Evolutionary conservation across 2,888 invertebrate species (phyloP).

Genomic region (Callyntrura sp.): DNA sequence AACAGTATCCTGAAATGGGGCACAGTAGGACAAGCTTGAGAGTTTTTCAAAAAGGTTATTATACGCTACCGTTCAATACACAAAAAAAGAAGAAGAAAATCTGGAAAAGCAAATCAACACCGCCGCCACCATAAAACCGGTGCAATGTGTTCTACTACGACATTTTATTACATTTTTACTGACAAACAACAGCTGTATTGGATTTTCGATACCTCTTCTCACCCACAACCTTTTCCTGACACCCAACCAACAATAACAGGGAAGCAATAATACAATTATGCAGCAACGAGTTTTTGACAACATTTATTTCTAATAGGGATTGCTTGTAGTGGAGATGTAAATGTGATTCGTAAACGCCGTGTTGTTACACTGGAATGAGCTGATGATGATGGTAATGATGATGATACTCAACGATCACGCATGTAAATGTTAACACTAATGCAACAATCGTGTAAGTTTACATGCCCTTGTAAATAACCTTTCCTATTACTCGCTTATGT

Average conservation of each 20-base stretch:
- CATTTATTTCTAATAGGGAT: slow-evolving; percentile 18
- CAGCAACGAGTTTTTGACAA: slow-evolving; percentile 40
- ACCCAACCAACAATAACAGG: not conserved
- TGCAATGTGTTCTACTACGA: not conserved
- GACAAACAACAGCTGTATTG: slow-evolving; percentile 62
- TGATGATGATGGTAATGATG: slow-evolving; percentile 5
- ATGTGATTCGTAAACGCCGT: slow-evolving; percentile 52
- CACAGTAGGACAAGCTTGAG: slow-evolving; percentile 37
- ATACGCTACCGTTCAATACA: not conserved
- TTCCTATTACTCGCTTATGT: not conserved
- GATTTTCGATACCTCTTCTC: slow-evolving; percentile 22
- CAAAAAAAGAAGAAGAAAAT: not conserved
- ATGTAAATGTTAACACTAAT: slow-evolving; percentile 56
- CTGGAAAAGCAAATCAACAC: not conserved
- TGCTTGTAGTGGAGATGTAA: not conserved
- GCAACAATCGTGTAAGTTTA: slow-evolving; percentile 60
- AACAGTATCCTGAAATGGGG: not conserved
- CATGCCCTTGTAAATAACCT: slow-evolving; percentile 55
- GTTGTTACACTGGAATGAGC: slow-evolving; percentile 41
- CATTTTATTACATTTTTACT: slow-evolving; percentile 36
- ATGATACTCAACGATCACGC: slow-evolving; percentile 43
- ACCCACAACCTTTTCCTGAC: slow-evolving; percentile 13
- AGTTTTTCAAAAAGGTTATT: slow-evolving; percentile 30
- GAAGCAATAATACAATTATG: not conserved
- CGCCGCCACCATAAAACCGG: slow-evolving; percentile 12